Evolutionary conservation across 2,888 invertebrate species (phyloP).

Genomic region (Zhuqinia jingwanae): DNA sequence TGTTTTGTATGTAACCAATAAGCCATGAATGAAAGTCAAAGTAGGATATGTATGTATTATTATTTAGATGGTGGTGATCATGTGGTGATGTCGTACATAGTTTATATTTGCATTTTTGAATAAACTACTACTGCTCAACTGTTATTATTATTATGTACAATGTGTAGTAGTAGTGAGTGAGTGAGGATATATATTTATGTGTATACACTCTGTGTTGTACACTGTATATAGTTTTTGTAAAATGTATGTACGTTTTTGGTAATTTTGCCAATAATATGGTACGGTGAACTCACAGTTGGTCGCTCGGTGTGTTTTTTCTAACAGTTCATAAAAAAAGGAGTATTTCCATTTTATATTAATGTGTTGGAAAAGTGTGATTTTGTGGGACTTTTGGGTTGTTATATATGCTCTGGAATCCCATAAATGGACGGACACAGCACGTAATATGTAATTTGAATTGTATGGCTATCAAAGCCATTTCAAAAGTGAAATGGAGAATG

Average conservation of each 20-base stretch:
- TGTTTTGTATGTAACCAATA: conserved; percentile 24
- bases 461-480: conserved; percentile 70
- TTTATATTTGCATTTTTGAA: conserved; percentile 7
- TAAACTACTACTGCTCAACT: conserved; percentile 33
- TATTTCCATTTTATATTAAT: conserved; percentile 24
- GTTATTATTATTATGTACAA: conserved; percentile 17
- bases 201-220: not conserved
- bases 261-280: conserved; percentile 67
- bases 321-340: conserved; percentile 70
- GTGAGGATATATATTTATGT: too few species aligned
- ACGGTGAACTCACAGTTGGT: not conserved
- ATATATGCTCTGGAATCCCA: not conserved
- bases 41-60: too few species aligned
- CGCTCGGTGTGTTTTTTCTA: conserved; percentile 33
- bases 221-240: too few species aligned
- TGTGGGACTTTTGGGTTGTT: not conserved
- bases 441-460: conserved; percentile 65
- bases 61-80: conserved; percentile 42
- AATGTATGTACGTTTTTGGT: conserved; percentile 61
- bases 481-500: conserved; percentile 48
- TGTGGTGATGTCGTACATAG: conserved; percentile 31
- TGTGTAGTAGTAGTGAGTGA: too few species aligned
- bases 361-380: conserved; percentile 44
- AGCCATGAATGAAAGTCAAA: conserved; percentile 61
- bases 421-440: not conserved